Evolutionary conservation across 1,140 invertebrate genomes (phyloP).

Genomic region (Maniola jurtina): DNA sequence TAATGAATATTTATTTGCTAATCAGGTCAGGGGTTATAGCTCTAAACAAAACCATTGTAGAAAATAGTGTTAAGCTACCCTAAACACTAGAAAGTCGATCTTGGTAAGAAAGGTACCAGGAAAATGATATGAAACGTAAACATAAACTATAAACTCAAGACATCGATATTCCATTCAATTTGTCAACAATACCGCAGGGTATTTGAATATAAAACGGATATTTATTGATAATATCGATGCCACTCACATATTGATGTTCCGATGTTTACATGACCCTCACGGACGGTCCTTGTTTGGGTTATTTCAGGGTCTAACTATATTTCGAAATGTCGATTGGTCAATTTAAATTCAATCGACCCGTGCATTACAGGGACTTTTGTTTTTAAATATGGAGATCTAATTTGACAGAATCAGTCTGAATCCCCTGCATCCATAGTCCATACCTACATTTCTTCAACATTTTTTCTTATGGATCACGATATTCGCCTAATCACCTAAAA

Average conservation of each 20-base stretch:
- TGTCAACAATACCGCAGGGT: background rate
- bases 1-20: too few species aligned
- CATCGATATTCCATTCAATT: conserved; percentile 1
- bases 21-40: too few species aligned
- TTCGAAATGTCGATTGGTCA: conserved; percentile 16
- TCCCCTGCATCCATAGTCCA: too few species aligned
- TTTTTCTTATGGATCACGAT: too few species aligned
- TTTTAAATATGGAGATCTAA: background rate
- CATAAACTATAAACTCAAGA: background rate
- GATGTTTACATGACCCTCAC: conserved; percentile 22
- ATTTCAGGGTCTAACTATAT: conserved; percentile 4
- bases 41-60: too few species aligned
- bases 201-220: conserved; percentile 22
- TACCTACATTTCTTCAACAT: too few species aligned
- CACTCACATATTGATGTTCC: conserved; percentile 21
- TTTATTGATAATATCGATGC: conserved; percentile 20
- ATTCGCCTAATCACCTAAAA: too few species aligned
- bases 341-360: conserved; percentile 2
- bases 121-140: background rate
- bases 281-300: conserved; percentile 17
- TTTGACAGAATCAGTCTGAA: background rate
- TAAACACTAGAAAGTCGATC: background rate
- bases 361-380: background rate
- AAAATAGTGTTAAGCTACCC: too few species aligned
- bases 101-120: background rate